Evolutionary conservation across 2,797 vertebrate genomes (phyloP), one percentile per base, ranked within the genome.

Genomic region (Pangasius krempfi): DNA sequence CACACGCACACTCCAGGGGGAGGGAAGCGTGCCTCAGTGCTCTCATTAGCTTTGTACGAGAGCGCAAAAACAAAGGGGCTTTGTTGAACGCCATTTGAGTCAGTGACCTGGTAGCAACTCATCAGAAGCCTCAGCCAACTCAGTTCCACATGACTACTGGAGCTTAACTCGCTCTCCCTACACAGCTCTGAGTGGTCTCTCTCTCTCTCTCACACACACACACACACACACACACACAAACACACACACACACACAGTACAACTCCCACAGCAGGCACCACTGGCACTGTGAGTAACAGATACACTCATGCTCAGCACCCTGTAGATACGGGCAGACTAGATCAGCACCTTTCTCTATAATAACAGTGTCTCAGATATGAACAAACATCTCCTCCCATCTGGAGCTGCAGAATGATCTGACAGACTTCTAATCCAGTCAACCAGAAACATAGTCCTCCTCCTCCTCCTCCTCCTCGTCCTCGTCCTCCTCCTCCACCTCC

Each of bases 121-220:
- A 88, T 90, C 90, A 85, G 86, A 89, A 89, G 86, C 80, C 87
- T 88, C 33, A 72, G 86, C 90, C 90, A 88, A 66, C 90, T 90
- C 90, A 84, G 88, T 82, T 80, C 70, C 87, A 89, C 91, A 88
- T 92, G 90, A 92, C 84, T 90, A 78, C 87, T 79, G 89, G 80
- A 86, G 89, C 88, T 80, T 66, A 64, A 68, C 89, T 86, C 79
- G 58, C 87, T 62, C 89, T 86, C 91, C 89, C 76, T 60, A 54
- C 84, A 66, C 58, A 64, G 54, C n/a, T 76, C 33, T 73, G 37
- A 37, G 16, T 70, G 85, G 87, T n/a, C n/a, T n/a, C n/a, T n/a
- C n/a, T n/a, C n/a, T n/a, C n/a, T n/a, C n/a, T 87, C 56, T 79
- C 85, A 60, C 85, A 76, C 84, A 82, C 86, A 84, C 86, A 50